Conservation (phyloP, 2,797 vertebrate genomes). For the Karalla daura region DNA sequence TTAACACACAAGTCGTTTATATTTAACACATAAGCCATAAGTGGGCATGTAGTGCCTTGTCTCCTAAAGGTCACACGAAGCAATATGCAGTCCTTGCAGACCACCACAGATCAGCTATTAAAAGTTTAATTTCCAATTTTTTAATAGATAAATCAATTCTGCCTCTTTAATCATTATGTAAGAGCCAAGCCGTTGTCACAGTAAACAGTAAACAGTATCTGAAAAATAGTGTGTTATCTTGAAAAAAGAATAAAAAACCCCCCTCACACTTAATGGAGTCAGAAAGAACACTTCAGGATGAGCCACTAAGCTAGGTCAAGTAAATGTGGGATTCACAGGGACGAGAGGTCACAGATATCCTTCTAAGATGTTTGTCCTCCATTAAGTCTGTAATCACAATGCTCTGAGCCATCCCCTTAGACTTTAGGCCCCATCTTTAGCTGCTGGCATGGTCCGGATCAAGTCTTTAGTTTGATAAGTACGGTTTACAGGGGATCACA, state of each 20-base stretch:
- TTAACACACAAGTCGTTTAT: no score
- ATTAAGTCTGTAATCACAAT: conserved; percentile 85
- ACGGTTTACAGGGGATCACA: conserved; percentile 82
- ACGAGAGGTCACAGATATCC: conserved; percentile 80
- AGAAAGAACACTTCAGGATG: background rate
- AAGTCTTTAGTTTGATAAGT: conserved; percentile 89
- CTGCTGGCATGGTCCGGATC: conserved; percentile 84
- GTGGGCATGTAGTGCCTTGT: no score
- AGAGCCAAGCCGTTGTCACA: no score
- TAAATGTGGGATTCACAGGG: conserved; percentile 66
- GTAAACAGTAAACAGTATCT: no score
- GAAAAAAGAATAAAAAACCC: background rate
- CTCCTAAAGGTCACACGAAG: no score
- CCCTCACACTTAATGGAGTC: background rate
- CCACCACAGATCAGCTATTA: no score
- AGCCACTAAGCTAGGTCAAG: conserved; percentile 62
- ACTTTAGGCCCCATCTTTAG: conserved; percentile 79
- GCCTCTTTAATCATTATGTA: no score
- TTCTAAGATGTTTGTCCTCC: conserved; percentile 84
- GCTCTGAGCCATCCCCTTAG: conserved; percentile 82
- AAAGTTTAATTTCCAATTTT: no score
- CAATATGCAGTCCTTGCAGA: no score
- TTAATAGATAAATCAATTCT: no score
- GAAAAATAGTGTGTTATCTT: no score
- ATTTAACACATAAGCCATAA: no score